Conservation (phyloP, 2,888 invertebrate genomes). For the Gasteruption jaculator region DNA sequence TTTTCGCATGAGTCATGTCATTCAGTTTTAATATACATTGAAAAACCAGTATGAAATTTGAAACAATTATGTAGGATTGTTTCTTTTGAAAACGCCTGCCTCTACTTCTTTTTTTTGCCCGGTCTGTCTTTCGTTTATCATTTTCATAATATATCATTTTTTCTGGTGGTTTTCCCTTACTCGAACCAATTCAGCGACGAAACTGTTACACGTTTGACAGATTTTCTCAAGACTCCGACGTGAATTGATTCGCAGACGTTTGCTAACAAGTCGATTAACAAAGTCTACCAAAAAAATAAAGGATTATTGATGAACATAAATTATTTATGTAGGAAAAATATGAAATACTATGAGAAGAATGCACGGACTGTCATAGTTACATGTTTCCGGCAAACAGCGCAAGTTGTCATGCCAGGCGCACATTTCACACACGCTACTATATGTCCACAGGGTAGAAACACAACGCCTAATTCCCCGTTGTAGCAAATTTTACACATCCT, state of each 20-base stretch:
- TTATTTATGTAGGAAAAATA: conserved; percentile 16
- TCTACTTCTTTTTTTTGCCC: conserved; percentile 1
- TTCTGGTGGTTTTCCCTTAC: no score
- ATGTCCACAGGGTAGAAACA: conserved; percentile 94
- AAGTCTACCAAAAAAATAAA: no score
- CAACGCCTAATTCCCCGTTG: conserved; percentile 80
- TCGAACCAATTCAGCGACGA: no score
- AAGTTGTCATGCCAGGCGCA: conserved; percentile 78
- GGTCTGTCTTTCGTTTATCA: no score
- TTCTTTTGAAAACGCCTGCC: conserved; percentile 19
- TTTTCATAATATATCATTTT: no score
- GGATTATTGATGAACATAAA: conserved; percentile 16
- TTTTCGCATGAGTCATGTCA: conserved; percentile 47
- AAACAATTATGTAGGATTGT: no score
- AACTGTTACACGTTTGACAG: no score
- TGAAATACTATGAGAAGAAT: conserved; percentile 53
- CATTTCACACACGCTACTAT: conserved; percentile 89
- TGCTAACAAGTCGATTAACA: not conserved
- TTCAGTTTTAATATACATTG: no score
- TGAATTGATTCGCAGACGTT: no score
- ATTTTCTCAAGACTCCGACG: no score
- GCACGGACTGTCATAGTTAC: conserved; percentile 67
- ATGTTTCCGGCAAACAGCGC: conserved; percentile 80
- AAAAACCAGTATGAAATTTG: no score
- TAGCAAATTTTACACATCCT: conserved; percentile 90